Conservation (phyloP, 2,888 invertebrate species). For the Syritta pipiens region DNA sequence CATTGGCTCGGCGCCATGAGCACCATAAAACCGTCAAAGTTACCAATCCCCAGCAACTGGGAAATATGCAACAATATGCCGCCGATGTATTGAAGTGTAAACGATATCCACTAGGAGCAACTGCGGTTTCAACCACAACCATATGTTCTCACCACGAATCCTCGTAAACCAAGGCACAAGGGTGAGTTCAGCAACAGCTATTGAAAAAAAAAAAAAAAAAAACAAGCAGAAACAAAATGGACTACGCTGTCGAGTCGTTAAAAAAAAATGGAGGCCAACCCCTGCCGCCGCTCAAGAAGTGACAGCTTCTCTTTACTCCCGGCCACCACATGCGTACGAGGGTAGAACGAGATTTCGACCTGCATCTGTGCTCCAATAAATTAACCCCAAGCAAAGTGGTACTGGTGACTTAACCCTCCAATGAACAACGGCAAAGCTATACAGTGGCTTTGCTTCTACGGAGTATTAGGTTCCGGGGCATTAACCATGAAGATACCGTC, state of each 20-base stretch:
- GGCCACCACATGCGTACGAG: slow-evolving; percentile 2
- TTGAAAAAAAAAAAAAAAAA: neutral
- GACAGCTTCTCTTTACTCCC: neutral
- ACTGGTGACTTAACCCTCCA: slow-evolving; percentile 50
- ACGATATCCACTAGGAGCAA: slow-evolving; percentile 2
- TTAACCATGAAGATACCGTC: slow-evolving; percentile 30
- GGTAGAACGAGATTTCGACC: slow-evolving; percentile 10
- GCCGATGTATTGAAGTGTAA: slow-evolving; percentile 13
- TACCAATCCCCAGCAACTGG: neutral
- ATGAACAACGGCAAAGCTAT: slow-evolving; percentile 46
- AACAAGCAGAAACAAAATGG: too few relatives aligned
- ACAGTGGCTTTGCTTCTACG: slow-evolving; percentile 17
- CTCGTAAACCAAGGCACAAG: slow-evolving; percentile 26
- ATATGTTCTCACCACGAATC: neutral
- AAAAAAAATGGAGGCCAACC: slow-evolving; percentile 16
- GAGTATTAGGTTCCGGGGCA: slow-evolving; percentile 37
- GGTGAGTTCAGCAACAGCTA: neutral
- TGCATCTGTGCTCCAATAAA: slow-evolving; percentile 38
- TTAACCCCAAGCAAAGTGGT: slow-evolving; percentile 35
- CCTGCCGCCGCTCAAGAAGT: slow-evolving; percentile 8
- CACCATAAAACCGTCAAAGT: neutral
- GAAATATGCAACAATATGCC: slow-evolving; percentile 6
- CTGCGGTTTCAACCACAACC: slow-evolving; percentile 13
- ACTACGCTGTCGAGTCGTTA: neutral
- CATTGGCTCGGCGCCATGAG: slow-evolving; percentile 1